phyloP scores from a whole-genome alignment of 2,888 invertebrate species.

The Papilio elwesi region DNA sequence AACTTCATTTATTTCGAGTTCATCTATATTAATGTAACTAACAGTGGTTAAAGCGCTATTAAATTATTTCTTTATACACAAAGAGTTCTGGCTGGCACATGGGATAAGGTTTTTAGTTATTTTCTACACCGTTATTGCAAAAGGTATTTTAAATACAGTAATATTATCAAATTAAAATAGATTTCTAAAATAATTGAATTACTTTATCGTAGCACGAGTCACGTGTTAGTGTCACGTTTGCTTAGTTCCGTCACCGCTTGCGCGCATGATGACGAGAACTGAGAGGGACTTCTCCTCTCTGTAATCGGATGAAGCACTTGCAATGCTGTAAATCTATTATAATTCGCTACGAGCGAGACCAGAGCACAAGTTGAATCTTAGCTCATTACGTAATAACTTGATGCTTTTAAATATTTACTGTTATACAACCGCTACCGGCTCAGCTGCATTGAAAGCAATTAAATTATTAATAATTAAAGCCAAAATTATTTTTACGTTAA shows the following conservation, averaged over 20 bases:
- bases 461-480: not conserved
- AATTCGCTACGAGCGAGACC: conserved; percentile 38
- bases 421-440: not conserved
- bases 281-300: conserved; percentile 40
- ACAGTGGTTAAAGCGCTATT: too few species aligned
- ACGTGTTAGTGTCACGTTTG: conserved; percentile 36
- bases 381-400: conserved; percentile 11
- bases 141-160: conserved; percentile 2
- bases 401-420: conserved; percentile 8
- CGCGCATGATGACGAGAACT: conserved; percentile 34
- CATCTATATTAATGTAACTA: too few species aligned
- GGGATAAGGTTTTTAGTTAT: too few species aligned
- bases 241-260: conserved; percentile 34
- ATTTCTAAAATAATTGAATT: conserved; percentile 27
- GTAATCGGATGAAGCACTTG: conserved; percentile 65
- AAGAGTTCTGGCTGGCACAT: too few species aligned
- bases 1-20: too few species aligned
- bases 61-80: too few species aligned
- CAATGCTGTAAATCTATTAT: conserved; percentile 56
- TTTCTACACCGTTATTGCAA: not conserved
- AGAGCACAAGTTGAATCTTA: conserved; percentile 30
- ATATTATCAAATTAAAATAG: conserved; percentile 14
- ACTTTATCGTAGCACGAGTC: conserved; percentile 12
- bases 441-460: not conserved
- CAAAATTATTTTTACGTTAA: too few species aligned